Evolutionary conservation across 2,113 vertebrate species (phyloP).

Genomic region (Dicentrarchus labrax): DNA sequence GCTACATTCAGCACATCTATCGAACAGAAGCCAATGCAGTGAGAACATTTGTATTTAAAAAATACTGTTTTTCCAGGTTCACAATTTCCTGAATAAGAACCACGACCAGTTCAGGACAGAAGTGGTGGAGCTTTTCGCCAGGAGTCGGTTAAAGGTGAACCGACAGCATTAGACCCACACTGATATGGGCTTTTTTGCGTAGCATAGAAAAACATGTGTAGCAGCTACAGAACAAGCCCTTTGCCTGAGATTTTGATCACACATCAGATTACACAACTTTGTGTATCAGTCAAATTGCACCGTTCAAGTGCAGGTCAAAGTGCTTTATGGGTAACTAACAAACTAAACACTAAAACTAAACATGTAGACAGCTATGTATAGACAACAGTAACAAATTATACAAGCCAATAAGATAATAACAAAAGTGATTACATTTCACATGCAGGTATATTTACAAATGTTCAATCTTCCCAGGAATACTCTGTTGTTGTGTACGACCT

Average conservation of each 20-base stretch:
- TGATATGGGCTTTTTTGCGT: background rate
- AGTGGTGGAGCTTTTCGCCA: slow-evolving; percentile 88
- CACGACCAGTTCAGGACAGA: slow-evolving; percentile 88
- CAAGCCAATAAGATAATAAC: too few species aligned
- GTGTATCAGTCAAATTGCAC: background rate
- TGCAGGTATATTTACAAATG: too few species aligned
- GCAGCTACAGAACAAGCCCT: background rate
- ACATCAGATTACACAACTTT: background rate
- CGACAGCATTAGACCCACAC: background rate
- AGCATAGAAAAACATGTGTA: background rate
- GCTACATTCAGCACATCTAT: background rate
- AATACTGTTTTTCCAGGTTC: slow-evolving; percentile 83
- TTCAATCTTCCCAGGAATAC: too few species aligned
- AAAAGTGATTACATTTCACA: too few species aligned
- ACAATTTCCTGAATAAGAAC: slow-evolving; percentile 94
- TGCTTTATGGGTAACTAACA: background rate
- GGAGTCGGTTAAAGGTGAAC: slow-evolving; percentile 89
- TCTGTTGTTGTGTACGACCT: too few species aligned
- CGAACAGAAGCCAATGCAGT: background rate
- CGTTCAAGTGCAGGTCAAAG: background rate
- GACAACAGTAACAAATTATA: too few species aligned
- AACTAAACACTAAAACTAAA: background rate
- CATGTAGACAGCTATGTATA: too few species aligned
- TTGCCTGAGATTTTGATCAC: background rate
- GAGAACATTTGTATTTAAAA: background rate